Evolutionary conservation across 2,113 vertebrate genomes (phyloP).

Genomic region (Prochilodus magdalenae): DNA sequence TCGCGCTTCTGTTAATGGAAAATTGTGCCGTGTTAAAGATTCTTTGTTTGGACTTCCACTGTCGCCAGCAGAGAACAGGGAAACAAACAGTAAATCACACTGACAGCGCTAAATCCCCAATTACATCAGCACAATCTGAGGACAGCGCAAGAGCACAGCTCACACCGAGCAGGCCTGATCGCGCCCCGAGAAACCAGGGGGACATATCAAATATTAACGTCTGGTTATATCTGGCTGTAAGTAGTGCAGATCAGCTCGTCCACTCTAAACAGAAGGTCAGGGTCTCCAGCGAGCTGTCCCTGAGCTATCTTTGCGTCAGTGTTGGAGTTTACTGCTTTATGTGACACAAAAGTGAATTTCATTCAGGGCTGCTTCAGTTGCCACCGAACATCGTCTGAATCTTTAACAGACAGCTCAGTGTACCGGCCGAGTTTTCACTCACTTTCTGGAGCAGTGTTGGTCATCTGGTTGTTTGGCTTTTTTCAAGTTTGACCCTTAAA

Average conservation of each 20-base stretch:
- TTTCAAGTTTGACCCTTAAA: too few relatives aligned
- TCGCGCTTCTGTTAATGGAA: conserved; percentile 30
- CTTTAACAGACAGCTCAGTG: not conserved
- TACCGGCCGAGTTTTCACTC: not conserved
- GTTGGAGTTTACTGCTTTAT: conserved; percentile 10
- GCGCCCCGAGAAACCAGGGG: not conserved
- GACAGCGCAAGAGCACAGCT: conserved; percentile 26
- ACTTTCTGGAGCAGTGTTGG: not conserved
- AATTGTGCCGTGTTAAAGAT: conserved; percentile 33
- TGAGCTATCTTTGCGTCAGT: conserved; percentile 17
- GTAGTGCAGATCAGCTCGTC: conserved; percentile 20
- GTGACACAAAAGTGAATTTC: not conserved
- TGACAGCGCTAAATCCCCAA: conserved; percentile 58
- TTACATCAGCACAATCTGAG: conserved; percentile 50
- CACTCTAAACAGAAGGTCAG: conserved; percentile 24
- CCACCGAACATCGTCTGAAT: not conserved
- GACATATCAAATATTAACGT: conserved; percentile 42
- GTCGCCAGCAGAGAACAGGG: conserved; percentile 45
- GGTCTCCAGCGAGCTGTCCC: conserved; percentile 31
- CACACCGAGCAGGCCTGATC: conserved; percentile 7
- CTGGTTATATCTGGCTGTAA: conserved; percentile 15
- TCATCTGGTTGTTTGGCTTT: too few relatives aligned
- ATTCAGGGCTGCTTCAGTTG: not conserved
- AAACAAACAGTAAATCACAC: conserved; percentile 57
- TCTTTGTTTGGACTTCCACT: conserved; percentile 45